Base-by-base conservation (phyloP, 2,797 vertebrate genomes). In the Sebastes variabilis region DNA sequence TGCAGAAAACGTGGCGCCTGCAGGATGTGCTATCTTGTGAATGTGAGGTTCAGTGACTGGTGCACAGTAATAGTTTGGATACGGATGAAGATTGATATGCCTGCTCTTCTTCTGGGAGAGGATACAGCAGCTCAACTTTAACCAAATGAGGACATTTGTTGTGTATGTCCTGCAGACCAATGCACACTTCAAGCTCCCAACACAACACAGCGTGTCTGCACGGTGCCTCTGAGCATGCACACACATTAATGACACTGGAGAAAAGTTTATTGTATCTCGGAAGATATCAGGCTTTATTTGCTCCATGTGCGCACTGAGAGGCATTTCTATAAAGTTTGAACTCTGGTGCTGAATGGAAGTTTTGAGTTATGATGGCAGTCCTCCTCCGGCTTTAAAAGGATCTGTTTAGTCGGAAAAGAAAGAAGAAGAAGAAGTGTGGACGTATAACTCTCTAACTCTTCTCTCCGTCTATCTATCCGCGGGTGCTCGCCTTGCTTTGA, bases 401-500 rank as follows among this genome's bases (percentile, higher is more conserved):
- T 88, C 73, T 70, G 36, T 81, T 84, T 60, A 72, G 75, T 80
- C 54, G 66, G 56, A 65, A 4, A 61, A 72, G 38, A 75, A 81
- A 42, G 38, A 46, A 84, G 24, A 25, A 64, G 34, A 65, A 65
- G 34, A 27, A 18, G 76, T 8, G 56, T 42, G 83, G 73, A 83
- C 69, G 70, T 67, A 10, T 42, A 22, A 8, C 30, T 8, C 34
- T 29, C 4, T 32, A 38, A 8, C 42, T 16, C 24, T 12, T 64
- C 32, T 68, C 42, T 18, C 25, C 42, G n/a, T 22, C 29, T 71
- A 75, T 82, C 71, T 79, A 36, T 73, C 81, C 67, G 87, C 81
- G 88, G 88, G 89, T 80, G 90, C 89, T 92, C 86, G 88, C 82
- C 90, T 88, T 88, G 92, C 94, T 91, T 96, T 95, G 89, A 95